Evolutionary conservation across 2,797 vertebrate genomes (phyloP), one percentile per base, ranked within the genome.

Genomic region (Melanotaenia nigrans): DNA sequence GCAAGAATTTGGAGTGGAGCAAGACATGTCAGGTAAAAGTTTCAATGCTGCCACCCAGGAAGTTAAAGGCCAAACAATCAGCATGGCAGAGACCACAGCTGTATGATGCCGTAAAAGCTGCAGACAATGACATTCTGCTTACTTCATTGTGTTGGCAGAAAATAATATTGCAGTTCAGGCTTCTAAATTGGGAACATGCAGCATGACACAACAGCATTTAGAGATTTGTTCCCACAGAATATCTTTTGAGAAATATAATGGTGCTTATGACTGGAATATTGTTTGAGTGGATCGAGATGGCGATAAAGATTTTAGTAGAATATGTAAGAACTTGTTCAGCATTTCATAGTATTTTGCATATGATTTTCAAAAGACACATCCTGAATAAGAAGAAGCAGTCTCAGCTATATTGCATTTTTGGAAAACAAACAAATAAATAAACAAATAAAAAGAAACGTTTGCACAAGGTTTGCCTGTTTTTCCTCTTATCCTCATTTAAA

Each of bases 11-110:
- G 81, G 74, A 81, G 65, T 65, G 30, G 66, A 83, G 86, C 2
- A 47, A 86, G 85, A 85, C 71, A 75, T 81, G 82, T 62, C 63
- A 35, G 87, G 91, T 92, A 87, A 89, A 78, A 90, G 84, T 82
- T 81, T 81, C 86, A 79, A 53, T 59, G 75, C 86, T 82, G 82
- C 85, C 85, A 85, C 88, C 83, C 84, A 81, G 86, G 88, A 87
- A 86, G 88, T 83, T 89, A 92, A 90, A 89, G 88, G 87, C 89
- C 87, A 90, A 87, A 85, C 86, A 81, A 84, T 85, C 88, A 91
- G 89, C 87, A 91, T 88, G 89, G 73, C 83, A 86, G 84, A 69
- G 76, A 78, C 83, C 72, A 61, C 85, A 83, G 75, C 74, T 77
- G 85, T 57, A 79, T 82, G 69, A 75, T 63, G 73, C 64, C 60